These are phyloP conservation scores for Ichneumoninae sp. DNA, from an alignment of 2,888 invertebrate species.

Conservation along the genomic window DNA sequence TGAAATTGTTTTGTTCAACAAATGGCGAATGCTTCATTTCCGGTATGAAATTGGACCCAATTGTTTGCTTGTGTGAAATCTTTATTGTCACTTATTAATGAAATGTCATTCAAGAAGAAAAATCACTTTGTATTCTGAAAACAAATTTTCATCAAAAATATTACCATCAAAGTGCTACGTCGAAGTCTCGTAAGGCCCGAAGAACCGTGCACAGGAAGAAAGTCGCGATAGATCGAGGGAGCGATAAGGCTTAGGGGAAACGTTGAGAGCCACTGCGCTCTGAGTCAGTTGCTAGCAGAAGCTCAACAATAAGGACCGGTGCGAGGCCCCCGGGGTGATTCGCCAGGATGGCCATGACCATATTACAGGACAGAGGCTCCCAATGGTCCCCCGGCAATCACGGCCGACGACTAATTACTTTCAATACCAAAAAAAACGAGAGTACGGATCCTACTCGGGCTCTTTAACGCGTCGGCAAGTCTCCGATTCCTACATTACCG, in stretches of 20 bases:
- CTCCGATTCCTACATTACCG: not conserved
- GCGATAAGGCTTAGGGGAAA: constrained; percentile 11
- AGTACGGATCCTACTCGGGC: not conserved
- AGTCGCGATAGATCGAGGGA: constrained; percentile 11
- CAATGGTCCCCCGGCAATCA: constrained; percentile 69
- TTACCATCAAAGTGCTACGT: not conserved
- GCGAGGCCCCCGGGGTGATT: constrained; percentile 82
- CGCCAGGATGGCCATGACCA: constrained; percentile 82
- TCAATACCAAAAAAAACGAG: constrained; percentile 29
- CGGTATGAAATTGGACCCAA: too few relatives aligned
- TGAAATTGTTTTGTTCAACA: not conserved
- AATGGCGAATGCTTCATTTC: too few relatives aligned
- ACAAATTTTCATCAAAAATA: too few relatives aligned
- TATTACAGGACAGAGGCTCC: constrained; percentile 81
- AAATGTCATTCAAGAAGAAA: too few relatives aligned
- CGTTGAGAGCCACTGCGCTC: constrained; percentile 77
- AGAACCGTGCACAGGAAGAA: not conserved
- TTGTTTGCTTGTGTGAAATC: too few relatives aligned
- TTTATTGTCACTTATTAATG: too few relatives aligned
- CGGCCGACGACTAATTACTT: constrained; percentile 65
- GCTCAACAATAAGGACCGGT: constrained; percentile 68
- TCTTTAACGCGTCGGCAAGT: constrained; percentile 1
- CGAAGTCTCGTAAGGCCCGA: not conserved
- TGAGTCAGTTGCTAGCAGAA: constrained; percentile 74
- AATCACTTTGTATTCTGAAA: too few relatives aligned